These are phyloP conservation scores for Pseudococcus jackbeardsleyi DNA, from an alignment of 2,888 invertebrate genomes.

Conservation along the genomic window DNA sequence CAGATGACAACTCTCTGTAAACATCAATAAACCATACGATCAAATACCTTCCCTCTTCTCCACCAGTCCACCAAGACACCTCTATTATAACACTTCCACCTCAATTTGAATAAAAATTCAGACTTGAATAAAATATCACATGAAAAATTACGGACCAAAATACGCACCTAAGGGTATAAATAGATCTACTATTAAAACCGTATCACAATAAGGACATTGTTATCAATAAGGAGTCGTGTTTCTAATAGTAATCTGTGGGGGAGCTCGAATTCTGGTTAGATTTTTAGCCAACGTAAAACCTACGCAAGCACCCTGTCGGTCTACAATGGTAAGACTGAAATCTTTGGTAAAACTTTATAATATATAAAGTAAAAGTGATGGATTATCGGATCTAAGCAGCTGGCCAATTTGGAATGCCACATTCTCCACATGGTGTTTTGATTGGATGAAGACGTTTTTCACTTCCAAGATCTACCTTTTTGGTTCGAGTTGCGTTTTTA, in stretches of 20 bases:
- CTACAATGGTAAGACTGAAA: conserved; percentile 1
- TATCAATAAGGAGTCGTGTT: conserved; percentile 38
- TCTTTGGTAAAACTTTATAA: conserved; percentile 50
- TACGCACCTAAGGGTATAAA: neutral
- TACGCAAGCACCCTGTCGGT: neutral
- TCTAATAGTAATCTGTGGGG: conserved; percentile 2
- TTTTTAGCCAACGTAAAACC: conserved; percentile 16
- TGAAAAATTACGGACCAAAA: conserved; percentile 58
- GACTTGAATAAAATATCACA: conserved; percentile 21
- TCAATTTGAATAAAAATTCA: conserved; percentile 19
- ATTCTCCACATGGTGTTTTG: conserved; percentile 61
- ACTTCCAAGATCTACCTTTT: conserved; percentile 27
- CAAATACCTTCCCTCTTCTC: too few species aligned
- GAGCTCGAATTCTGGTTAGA: neutral
- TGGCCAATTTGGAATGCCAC: conserved; percentile 63
- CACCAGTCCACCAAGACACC: neutral
- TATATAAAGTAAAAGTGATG: conserved; percentile 55
- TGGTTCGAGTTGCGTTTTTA: conserved; percentile 35
- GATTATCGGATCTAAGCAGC: conserved; percentile 62
- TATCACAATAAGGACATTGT: conserved; percentile 57
- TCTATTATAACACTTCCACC: neutral
- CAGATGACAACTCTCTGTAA: neutral
- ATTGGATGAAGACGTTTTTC: conserved; percentile 61
- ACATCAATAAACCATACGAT: neutral
- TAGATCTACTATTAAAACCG: conserved; percentile 41